Evolutionary conservation across 2,797 vertebrate genomes (phyloP), one percentile per base, ranked within the genome.

Genomic region (Molossus molossus): DNA sequence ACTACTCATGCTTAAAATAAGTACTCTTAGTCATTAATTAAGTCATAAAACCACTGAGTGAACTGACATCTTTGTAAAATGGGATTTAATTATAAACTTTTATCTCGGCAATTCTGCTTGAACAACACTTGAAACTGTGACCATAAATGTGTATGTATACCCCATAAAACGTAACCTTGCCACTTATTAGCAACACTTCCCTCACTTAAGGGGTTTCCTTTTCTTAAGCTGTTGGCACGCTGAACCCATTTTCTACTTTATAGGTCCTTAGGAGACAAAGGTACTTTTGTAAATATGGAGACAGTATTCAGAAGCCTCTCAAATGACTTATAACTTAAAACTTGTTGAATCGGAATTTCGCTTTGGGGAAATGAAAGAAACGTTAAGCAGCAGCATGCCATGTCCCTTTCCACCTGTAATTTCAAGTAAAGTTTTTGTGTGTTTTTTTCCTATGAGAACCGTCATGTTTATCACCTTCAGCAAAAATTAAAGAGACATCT

Each of bases 81-180:
- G 94, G 13, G 94, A 97, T 98, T 98, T 98, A 96, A 97, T 98
- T 97, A 97, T 86, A 97, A 97, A 96, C 55, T 87, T 97, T 95
- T 94, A 97, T 96, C 93, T 97, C 97, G 95, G 92, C 96, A 98
- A 50, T 70, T 23, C 9, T 72, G 29, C 94, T 97, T 97, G 85
- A 97, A 98, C 20, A 83, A 97, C 97, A 97, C 73, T 96, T 96
- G 88, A 97, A 96, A 97, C 93, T 97, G 50, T 92, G 93, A 85
- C 95, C n/a, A 87, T 89, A 96, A 97, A 13, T 93, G 76, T 95
- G 55, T 83, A 62, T 94, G 55, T 83, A 62, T 94, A 75, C 80
- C 96, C 64, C 87, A 95, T 96, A 94, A 96, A 96, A 93, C 1
- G 81, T 97, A 96, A 91, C 50, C 90, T 98, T 98, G 58, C 87